Base-by-base conservation (phyloP, 2,888 invertebrate species). In the Ennomos fuscantarius region DNA sequence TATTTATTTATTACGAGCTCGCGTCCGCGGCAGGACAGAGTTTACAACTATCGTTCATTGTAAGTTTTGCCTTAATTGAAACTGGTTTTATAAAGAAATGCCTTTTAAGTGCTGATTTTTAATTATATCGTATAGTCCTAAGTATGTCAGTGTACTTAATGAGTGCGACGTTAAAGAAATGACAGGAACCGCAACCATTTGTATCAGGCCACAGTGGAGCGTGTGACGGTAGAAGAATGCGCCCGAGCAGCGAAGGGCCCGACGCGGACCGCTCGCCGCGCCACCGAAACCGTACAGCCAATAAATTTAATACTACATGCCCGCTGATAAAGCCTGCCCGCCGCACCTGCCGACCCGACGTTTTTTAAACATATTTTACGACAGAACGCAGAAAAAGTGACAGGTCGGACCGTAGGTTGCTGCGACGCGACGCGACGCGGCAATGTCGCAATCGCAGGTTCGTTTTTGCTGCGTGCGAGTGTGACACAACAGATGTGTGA, bases 291-390 rank as follows among this genome's bases (percentile, higher is more conserved):
- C 80, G 79, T 72, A 72, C 76, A 72, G 74, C 73, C 83, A 76
- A 86, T 86, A 86, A 86, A 86, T 86, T 82, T 66, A 79, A 82
- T 79, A 72, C 74, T 74, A 78, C 82, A 81, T 72, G 80, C 63
- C 74, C 76, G 79, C 80, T 79, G 82, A 83, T 81, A 84, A 84
- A 82, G 82, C 81, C 65, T 42, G 54, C 77, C 76, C 69, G 70
- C 70, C 74, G 81, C 86, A 85, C 85, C 86, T 85, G 86, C 84
- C 80, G 76, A 53, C 69, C 67, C 73, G 70, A 71, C 68, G 72
- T 76, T 81, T 79, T 83, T 83, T 79, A 75, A 76, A 81, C 80
- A 83, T 83, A 85, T 82, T 84, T 83, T 83, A 84, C 78, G 73
- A 73, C 74, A 72, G 79, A 83, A 81, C 76, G 84, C 84, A 82